phyloP scores from a whole-genome alignment of 2,797 vertebrate species.

The Hypotaenidia okinawae region DNA sequence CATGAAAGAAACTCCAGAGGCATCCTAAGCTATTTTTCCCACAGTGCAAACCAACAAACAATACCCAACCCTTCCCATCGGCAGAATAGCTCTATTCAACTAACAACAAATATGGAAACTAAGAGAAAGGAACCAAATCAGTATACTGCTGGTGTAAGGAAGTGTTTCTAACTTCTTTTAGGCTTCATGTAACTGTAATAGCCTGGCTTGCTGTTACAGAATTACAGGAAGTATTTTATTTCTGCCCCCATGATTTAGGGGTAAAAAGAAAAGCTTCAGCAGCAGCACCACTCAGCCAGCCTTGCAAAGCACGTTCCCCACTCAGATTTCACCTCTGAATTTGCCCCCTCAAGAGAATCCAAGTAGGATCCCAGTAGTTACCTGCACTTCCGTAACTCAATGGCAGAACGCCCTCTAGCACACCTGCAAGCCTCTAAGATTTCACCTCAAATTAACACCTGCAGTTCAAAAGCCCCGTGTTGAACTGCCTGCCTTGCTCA shows the following conservation, averaged over 20 bases:
- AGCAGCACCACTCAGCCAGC: background rate
- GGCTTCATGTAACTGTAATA: background rate
- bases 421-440: rapidly evolving
- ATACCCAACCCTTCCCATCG: background rate
- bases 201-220: background rate
- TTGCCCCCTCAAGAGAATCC: background rate
- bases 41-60: background rate
- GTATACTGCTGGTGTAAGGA: background rate
- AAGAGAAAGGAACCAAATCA: background rate
- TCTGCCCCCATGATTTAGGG: background rate
- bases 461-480: background rate
- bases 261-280: background rate
- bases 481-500: background rate
- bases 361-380: background rate
- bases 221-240: background rate
- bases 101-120: background rate
- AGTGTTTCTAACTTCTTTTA: background rate
- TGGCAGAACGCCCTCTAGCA: background rate
- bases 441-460: background rate
- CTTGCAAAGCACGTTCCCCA: background rate
- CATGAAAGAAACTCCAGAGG: background rate
- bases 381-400: background rate
- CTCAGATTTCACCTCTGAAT: background rate
- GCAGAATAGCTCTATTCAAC: background rate
- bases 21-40: background rate